phyloP scores from a whole-genome alignment of 2,113 vertebrate genomes.

The Cathartes aura region DNA sequence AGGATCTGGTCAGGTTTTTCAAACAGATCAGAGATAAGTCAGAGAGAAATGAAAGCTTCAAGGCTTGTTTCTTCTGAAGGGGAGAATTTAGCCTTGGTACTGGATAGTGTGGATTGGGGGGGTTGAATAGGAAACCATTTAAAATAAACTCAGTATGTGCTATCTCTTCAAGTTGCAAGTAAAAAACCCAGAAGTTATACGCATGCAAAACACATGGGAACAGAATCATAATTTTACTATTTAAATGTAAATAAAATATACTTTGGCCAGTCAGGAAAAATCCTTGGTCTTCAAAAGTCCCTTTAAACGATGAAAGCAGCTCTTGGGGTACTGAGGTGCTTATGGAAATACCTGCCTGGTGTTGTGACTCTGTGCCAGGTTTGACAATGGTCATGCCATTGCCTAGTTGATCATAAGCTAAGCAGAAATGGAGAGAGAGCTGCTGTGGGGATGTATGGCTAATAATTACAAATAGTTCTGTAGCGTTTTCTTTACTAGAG shows the following conservation, averaged over 20 bases:
- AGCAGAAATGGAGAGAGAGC: background rate
- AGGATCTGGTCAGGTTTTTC: conserved; percentile 30
- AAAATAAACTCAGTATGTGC: background rate
- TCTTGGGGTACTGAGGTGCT: background rate
- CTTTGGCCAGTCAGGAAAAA: background rate
- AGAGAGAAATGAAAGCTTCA: conserved; percentile 27
- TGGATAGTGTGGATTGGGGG: background rate
- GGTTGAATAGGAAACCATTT: background rate
- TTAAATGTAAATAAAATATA: background rate
- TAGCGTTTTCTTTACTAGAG: background rate
- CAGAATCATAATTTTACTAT: background rate
- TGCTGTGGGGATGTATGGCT: background rate
- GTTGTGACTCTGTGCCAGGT: background rate
- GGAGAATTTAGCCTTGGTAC: background rate
- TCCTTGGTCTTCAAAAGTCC: background rate
- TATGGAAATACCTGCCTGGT: background rate
- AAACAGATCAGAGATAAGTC: conserved; percentile 48
- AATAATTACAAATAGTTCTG: background rate
- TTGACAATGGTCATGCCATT: background rate
- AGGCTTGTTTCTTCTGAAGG: conserved; percentile 24
- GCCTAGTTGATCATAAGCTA: background rate
- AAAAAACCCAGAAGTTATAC: background rate
- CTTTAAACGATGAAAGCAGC: background rate
- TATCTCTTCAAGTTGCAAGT: background rate
- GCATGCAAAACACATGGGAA: background rate